Percentiles rank a stretch among this genome's conserved stretches.
phyloP scores from a whole-genome alignment of 2,888 invertebrate genomes.

The Chaetoderma sp. region DNA sequence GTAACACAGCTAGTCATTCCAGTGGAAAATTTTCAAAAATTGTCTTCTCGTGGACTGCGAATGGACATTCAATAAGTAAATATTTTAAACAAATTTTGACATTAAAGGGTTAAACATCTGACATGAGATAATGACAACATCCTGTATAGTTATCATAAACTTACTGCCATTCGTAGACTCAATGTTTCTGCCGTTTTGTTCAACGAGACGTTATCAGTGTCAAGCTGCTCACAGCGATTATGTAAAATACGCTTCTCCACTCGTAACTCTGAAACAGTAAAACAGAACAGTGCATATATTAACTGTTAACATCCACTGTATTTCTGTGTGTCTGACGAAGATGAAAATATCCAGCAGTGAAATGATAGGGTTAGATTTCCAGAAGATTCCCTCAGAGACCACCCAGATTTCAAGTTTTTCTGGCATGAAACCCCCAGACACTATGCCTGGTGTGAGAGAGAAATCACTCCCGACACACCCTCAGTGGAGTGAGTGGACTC shows the following conservation, averaged over 20 bases:
- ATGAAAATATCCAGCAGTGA: not conserved
- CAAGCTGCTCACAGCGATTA: slow-evolving; percentile 53
- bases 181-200: slow-evolving; percentile 51
- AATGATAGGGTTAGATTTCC: too few species aligned
- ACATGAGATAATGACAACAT: not conserved
- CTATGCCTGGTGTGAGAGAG: too few species aligned
- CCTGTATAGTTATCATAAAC: slow-evolving; percentile 19
- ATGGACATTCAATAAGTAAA: not conserved
- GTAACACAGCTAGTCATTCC: too few species aligned
- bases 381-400: too few species aligned
- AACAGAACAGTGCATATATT: not conserved
- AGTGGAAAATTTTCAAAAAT: not conserved
- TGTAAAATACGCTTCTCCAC: slow-evolving; percentile 53
- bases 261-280: slow-evolving; percentile 53
- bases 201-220: slow-evolving; percentile 52
- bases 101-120: not conserved
- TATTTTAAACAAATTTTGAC: not conserved
- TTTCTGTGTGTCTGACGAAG: not conserved
- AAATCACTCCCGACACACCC: too few species aligned
- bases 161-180: slow-evolving; percentile 57
- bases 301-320: not conserved
- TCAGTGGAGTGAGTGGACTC: too few species aligned
- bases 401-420: too few species aligned
- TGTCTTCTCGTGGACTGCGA: not conserved
- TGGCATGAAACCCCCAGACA: too few species aligned